phyloP scores from a whole-genome alignment of 2,888 invertebrate species.

The Trypoxylon attenuatum region DNA sequence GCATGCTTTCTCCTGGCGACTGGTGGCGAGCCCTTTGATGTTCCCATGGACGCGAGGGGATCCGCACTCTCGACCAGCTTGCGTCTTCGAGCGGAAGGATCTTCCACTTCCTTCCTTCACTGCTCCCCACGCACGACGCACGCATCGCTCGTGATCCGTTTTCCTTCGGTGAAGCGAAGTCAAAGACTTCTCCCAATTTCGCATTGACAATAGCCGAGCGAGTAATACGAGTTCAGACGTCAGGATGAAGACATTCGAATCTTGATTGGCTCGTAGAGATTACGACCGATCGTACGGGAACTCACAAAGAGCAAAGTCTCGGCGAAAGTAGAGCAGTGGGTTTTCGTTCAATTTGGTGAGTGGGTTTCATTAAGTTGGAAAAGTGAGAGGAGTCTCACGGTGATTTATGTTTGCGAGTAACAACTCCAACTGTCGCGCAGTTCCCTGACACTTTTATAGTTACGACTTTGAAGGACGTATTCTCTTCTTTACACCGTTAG shows the following conservation, averaged over 20 bases:
- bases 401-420: background rate
- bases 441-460: too few species aligned
- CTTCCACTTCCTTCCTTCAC: slow-evolving; percentile 31
- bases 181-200: background rate
- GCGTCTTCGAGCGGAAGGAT: slow-evolving; percentile 31
- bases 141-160: slow-evolving; percentile 2
- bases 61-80: slow-evolving; percentile 32
- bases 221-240: background rate
- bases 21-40: slow-evolving; percentile 64
- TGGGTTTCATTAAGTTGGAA: background rate
- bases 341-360: background rate
- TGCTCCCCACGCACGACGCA: slow-evolving; percentile 32
- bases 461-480: too few species aligned
- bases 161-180: background rate
- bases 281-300: background rate
- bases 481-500: too few species aligned
- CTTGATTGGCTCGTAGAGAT: background rate
- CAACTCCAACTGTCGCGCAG: too few species aligned
- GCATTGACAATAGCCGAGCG: background rate
- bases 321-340: background rate
- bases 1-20: slow-evolving; percentile 23
- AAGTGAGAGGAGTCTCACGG: background rate
- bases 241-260: background rate
- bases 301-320: background rate
- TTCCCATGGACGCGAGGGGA: slow-evolving; percentile 51